A percentile compares a stretch with the other conserved stretches of the same genome.
These are phyloP conservation scores for Silurus lanzhouensis DNA, from an alignment of 2,797 vertebrate species.

Conservation along the genomic window DNA sequence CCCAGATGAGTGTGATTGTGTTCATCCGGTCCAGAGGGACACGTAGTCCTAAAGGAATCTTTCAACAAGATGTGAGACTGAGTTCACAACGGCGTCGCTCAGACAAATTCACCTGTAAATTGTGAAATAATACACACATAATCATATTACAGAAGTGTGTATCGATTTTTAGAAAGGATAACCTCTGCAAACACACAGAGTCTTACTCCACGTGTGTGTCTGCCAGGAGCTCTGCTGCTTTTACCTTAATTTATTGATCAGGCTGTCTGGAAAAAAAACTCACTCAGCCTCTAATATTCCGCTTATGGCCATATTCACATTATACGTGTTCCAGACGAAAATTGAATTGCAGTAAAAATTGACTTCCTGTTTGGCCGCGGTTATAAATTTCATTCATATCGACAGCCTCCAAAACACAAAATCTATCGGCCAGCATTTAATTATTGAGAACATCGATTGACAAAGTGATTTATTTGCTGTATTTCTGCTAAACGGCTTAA, in stretches of 20 bases:
- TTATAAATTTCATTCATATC: conserved; percentile 78
- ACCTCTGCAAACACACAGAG: conserved; percentile 24
- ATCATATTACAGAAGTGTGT: conserved; percentile 27
- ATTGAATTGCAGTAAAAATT: conserved; percentile 85
- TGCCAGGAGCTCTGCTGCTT: conserved; percentile 61
- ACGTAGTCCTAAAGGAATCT: conserved; percentile 39
- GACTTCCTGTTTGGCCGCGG: conserved; percentile 82
- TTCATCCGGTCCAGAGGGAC: conserved; percentile 67
- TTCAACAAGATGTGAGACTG: conserved; percentile 18
- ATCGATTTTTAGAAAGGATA: conserved; percentile 43
- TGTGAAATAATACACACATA: conserved; percentile 44
- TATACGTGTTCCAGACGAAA: conserved; percentile 84
- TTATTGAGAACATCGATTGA: conserved; percentile 83
- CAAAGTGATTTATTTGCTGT: conserved; percentile 77
- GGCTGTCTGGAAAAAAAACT: conserved; percentile 50
- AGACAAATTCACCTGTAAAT: conserved; percentile 26
- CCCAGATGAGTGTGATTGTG: conserved; percentile 60
- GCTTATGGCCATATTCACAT: conserved; percentile 72
- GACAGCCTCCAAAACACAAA: conserved; percentile 77
- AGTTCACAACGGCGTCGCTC: conserved; percentile 17
- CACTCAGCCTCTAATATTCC: conserved; percentile 64
- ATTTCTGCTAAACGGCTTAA: conserved; percentile 74
- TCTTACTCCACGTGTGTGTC: conserved; percentile 18
- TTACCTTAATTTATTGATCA: conserved; percentile 73
- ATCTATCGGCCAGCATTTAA: conserved; percentile 86